A percentile compares a stretch with the other conserved stretches of the same genome.
Evolutionary conservation across 2,113 vertebrate species (phyloP).

Genomic region (Microtus oregoni): DNA sequence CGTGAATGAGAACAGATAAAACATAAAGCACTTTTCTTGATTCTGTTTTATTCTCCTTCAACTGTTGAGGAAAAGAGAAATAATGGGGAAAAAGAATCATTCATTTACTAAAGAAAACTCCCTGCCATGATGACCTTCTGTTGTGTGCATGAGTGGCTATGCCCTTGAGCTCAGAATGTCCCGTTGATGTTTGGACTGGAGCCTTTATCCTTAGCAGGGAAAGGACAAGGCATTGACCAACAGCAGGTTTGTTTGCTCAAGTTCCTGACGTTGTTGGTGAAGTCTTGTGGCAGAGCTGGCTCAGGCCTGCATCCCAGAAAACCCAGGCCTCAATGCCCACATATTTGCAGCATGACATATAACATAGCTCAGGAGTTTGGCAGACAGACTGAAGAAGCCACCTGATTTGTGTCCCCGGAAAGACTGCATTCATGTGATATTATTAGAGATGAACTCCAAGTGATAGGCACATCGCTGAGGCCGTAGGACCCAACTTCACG

Average conservation of each 20-base stretch:
- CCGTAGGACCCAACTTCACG: constrained; percentile 35
- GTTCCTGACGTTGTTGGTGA: neutral
- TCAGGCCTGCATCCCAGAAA: constrained; percentile 52
- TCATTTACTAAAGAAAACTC: neutral
- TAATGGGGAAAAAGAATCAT: neutral
- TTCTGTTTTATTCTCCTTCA: constrained; percentile 42
- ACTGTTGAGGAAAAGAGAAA: neutral
- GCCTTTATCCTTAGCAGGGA: neutral
- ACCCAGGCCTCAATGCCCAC: constrained; percentile 11
- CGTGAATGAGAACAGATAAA: neutral
- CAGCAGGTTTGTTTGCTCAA: neutral
- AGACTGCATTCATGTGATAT: constrained; percentile 59
- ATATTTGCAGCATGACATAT: constrained; percentile 48
- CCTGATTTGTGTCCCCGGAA: constrained; percentile 55
- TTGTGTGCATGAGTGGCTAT: neutral
- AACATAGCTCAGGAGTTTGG: neutral
- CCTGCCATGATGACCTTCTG: neutral
- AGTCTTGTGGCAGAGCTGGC: neutral
- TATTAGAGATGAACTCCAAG: constrained; percentile 52
- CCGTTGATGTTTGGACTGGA: neutral
- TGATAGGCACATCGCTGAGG: neutral
- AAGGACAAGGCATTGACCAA: neutral
- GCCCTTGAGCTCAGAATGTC: neutral
- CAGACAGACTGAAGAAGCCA: neutral
- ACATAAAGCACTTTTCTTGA: neutral